A percentile compares a stretch with the other conserved stretches of the same genome.
These are phyloP conservation scores for Alligator sinensis DNA, from an alignment of 2,113 vertebrate genomes.

Conservation along the genomic window DNA sequence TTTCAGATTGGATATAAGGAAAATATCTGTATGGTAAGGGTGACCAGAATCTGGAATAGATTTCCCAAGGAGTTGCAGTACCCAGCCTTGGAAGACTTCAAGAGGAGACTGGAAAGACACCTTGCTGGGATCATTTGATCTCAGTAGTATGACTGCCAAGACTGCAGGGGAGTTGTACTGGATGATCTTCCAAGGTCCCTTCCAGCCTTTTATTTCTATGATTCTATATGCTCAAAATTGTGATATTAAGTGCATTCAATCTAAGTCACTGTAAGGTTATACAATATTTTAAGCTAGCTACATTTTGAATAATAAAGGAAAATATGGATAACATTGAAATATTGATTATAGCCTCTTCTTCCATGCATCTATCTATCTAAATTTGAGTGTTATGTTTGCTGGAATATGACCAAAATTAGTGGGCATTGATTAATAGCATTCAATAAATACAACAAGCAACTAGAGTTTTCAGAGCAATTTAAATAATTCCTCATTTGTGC, in stretches of 20 bases:
- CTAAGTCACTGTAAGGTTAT: background rate
- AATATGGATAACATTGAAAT: background rate
- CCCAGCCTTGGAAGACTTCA: background rate
- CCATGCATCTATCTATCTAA: too few relatives aligned
- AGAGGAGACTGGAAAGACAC: background rate
- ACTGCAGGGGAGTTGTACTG: too few relatives aligned
- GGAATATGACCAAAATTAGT: background rate
- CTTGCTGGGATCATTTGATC: background rate
- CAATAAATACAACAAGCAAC: background rate
- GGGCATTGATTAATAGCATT: background rate
- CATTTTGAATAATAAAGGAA: background rate
- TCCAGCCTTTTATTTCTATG: background rate
- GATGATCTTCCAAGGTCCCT: background rate
- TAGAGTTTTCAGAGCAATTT: background rate
- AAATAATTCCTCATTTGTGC: background rate
- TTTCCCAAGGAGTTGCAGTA: too few relatives aligned
- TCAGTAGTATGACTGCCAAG: background rate
- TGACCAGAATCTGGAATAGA: too few relatives aligned
- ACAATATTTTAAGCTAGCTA: background rate
- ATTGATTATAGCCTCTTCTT: too few relatives aligned
- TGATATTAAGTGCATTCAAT: background rate
- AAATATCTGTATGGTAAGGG: too few relatives aligned
- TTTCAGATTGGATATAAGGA: too few relatives aligned
- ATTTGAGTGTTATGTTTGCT: too few relatives aligned
- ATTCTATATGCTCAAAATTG: background rate